phyloP scores from a whole-genome alignment of 2,888 invertebrate species.

The Drosophila merina region DNA sequence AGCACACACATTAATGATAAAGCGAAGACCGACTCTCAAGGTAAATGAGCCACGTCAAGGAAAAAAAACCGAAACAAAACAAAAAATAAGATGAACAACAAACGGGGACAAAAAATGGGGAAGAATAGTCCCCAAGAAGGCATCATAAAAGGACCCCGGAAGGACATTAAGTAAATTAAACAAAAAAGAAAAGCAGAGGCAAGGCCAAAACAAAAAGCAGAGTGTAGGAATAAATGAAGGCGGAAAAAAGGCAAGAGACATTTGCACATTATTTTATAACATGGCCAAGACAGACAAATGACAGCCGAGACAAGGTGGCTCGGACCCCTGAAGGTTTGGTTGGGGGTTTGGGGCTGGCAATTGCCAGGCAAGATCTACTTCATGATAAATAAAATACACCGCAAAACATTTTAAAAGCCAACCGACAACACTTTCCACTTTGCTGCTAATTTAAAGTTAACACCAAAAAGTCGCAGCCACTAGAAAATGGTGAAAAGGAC shows the following conservation, averaged over 20 bases:
- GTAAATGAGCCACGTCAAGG: conserved; percentile 28
- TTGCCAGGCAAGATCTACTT: conserved; percentile 65
- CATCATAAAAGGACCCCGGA: conserved; percentile 46
- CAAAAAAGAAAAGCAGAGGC: conserved; percentile 16
- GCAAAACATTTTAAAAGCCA: conserved; percentile 78
- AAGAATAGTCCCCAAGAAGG: conserved; percentile 41
- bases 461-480: conserved; percentile 68
- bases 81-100: conserved; percentile 27
- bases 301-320: conserved; percentile 58
- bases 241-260: conserved; percentile 33
- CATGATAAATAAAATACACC: conserved; percentile 76
- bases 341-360: conserved; percentile 26
- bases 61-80: background rate
- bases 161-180: conserved; percentile 55
- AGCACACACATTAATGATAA: conserved; percentile 47
- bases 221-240: conserved; percentile 22
- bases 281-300: conserved; percentile 58
- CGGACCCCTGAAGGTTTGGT: background rate
- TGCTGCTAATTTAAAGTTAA: conserved; percentile 79
- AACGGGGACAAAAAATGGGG: conserved; percentile 18
- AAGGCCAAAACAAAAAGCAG: conserved; percentile 7
- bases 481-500: conserved; percentile 51
- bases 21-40: conserved; percentile 26
- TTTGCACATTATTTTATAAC: conserved; percentile 57
- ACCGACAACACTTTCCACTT: conserved; percentile 80